Conservation (phyloP, 1,140 invertebrate genomes). For the Hestina assimilis region DNA sequence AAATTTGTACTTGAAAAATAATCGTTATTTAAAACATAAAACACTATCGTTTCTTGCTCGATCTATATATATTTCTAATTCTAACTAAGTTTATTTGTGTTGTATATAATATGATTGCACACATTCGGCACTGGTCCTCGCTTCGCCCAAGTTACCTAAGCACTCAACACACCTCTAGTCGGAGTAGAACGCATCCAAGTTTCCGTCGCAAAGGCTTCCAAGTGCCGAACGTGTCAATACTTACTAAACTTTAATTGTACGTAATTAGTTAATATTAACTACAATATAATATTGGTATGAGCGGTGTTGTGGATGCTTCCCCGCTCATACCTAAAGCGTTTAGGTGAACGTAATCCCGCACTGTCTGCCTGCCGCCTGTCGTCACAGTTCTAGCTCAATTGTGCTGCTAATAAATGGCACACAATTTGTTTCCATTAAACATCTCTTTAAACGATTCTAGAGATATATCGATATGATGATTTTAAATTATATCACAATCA, state of each 20-base stretch:
- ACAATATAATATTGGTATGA: constrained; percentile 78
- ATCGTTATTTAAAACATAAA: constrained; percentile 60
- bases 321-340: constrained; percentile 78
- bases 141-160: too few species aligned
- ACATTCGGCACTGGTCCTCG: constrained; percentile 35
- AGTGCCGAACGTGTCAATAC: constrained; percentile 37
- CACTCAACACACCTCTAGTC: too few species aligned
- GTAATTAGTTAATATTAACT: constrained; percentile 72
- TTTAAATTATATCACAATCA: constrained; percentile 7
- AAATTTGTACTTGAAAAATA: constrained; percentile 75
- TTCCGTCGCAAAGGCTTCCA: constrained; percentile 8
- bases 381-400: constrained; percentile 11
- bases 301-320: constrained; percentile 74
- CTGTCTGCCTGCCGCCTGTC: constrained; percentile 45
- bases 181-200: too few species aligned
- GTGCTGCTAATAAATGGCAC: too few species aligned
- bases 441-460: too few species aligned
- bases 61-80: constrained; percentile 55
- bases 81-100: constrained; percentile 60
- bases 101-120: constrained; percentile 38
- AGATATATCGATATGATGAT: constrained; percentile 5
- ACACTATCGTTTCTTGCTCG: constrained; percentile 55
- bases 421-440: too few species aligned
- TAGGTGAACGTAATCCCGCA: constrained; percentile 65
- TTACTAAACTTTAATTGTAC: constrained; percentile 58